Evolutionary conservation across 2,888 invertebrate genomes (phyloP), one percentile per base, ranked within the genome.

Genomic region (Ennomos erosarius): DNA sequence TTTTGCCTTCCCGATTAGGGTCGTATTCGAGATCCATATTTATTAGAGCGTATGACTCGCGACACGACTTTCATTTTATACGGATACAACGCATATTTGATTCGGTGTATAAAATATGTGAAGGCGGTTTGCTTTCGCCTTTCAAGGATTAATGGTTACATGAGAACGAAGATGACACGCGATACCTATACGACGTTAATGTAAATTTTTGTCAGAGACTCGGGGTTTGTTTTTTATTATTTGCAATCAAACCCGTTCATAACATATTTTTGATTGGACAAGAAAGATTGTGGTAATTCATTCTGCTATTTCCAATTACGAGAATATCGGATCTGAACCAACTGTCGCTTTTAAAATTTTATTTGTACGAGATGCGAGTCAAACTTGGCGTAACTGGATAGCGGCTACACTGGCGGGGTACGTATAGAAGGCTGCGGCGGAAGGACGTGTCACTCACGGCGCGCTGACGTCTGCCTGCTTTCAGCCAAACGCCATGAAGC

Each of bases 1-100:
- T 88, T 90, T 87, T 89, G 85, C 88, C 87, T 88, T 88, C 84
- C 79, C 87, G 91, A 88, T 89, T 89, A 89, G 87, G 91, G 90
- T 87, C 85, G 86, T 80, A 85, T 88, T 88, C 81, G 86, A 85
- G 86, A 85, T 87, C 84, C 83, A 85, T 87, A 88, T 89, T 90
- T 90, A 90, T 89, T 87, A 87, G 86, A 88, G 85, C 87, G 87
- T 84, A 85, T 81, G 82, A 84, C 84, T 85, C 82, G 78, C 80
- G 80, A 89, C 87, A 87, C 82, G 85, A 85, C 84, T 90, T 90
- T 89, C 86, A 81, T 88, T 90, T 89, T 87, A 88, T 79, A 82
- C 83, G 79, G 73, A 82, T 84, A 86, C 81, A 82, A 76, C 74
- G 79, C 73, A 79, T 77, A 76, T 75, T 55, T 71, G 76, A 76